These are phyloP conservation scores for Seriola rivoliana DNA, from an alignment of 2,113 vertebrate genomes.

Conservation along the genomic window DNA sequence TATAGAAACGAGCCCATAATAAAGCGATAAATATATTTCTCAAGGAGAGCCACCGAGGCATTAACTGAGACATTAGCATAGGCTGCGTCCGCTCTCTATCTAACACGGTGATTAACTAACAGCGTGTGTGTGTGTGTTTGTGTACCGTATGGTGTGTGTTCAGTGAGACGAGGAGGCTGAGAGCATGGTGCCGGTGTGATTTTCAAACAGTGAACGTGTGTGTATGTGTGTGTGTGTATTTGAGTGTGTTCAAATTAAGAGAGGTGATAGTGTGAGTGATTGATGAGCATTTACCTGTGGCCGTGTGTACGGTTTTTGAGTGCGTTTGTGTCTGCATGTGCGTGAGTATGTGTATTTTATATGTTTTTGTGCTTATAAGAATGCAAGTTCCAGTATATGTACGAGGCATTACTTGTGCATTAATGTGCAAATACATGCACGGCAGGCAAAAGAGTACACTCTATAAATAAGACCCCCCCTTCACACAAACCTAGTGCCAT, in stretches of 20 bases:
- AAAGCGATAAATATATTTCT: constrained; percentile 79
- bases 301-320: background rate
- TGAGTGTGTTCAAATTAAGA: constrained; percentile 9
- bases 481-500: constrained; percentile 64
- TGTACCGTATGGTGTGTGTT: background rate
- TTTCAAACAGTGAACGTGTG: background rate
- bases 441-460: constrained; percentile 29
- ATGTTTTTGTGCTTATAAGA: background rate
- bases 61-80: constrained; percentile 76
- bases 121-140: constrained; percentile 56
- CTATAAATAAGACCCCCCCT: constrained; percentile 41
- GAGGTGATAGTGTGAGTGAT: background rate
- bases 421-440: constrained; percentile 33
- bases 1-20: constrained; percentile 75
- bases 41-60: constrained; percentile 71
- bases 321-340: background rate
- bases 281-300: constrained; percentile 4
- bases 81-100: constrained; percentile 54
- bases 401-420: background rate
- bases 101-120: constrained; percentile 70
- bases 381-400: background rate
- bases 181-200: background rate
- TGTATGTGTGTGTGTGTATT: background rate
- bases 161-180: background rate
- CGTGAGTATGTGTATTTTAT: background rate